Conservation (phyloP, 1,140 invertebrate genomes). For the Leucophenga varia region DNA sequence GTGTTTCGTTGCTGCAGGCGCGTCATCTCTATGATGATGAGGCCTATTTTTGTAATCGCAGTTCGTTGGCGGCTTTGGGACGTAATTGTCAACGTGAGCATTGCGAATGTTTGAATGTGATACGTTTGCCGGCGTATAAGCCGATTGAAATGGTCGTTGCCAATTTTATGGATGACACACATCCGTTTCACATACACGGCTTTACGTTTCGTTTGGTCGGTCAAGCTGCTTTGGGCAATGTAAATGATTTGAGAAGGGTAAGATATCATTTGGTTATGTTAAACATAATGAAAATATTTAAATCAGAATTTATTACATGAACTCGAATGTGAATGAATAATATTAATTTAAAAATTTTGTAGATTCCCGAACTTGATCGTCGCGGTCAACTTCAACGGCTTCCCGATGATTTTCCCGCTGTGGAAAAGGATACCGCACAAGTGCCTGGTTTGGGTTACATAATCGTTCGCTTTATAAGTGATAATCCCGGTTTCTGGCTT, state of each 20-base stretch:
- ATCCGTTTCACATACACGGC: conserved; percentile 46
- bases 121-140: conserved; percentile 38
- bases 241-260: conserved; percentile 36
- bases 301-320: no score
- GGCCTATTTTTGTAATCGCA: conserved; percentile 40
- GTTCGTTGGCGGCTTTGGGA: conserved; percentile 26
- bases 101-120: conserved; percentile 42
- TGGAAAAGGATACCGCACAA: conserved; percentile 47
- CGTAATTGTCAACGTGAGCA: conserved; percentile 29
- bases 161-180: conserved; percentile 35
- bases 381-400: conserved; percentile 32
- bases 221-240: conserved; percentile 32
- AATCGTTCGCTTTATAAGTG: conserved; percentile 41
- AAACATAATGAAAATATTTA: no score
- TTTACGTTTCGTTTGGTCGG: conserved; percentile 40
- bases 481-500: conserved; percentile 52
- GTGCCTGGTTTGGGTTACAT: conserved; percentile 43
- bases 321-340: no score
- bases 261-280: no score
- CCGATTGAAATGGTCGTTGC: conserved; percentile 43
- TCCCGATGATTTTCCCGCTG: conserved; percentile 32
- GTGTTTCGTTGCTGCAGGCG: conserved; percentile 38
- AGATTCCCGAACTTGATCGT: conserved; percentile 41
- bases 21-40: conserved; percentile 35
- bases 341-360: no score